Evolutionary conservation across 2,888 invertebrate genomes (phyloP).

Genomic region (Parascotia fuliginaria): DNA sequence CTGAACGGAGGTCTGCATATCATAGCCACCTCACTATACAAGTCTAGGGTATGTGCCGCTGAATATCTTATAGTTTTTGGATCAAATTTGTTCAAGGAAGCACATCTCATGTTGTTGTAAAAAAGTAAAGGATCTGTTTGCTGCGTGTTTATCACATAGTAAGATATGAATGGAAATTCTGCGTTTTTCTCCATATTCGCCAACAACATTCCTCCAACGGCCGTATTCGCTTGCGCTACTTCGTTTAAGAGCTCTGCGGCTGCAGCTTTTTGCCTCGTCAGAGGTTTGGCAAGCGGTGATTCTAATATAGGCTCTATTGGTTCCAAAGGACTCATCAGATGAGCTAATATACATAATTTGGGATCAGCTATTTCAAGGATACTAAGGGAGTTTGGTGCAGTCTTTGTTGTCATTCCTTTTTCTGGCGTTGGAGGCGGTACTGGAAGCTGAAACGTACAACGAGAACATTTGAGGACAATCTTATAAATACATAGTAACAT

Average conservation of each 20-base stretch:
- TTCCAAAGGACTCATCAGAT: conserved; percentile 95
- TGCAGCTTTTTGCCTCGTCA: conserved; percentile 91
- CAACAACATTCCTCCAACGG: conserved; percentile 93
- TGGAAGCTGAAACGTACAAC: conserved; percentile 77
- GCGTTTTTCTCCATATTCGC: conserved; percentile 96
- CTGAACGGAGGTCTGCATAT: conserved; percentile 95
- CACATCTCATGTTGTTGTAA: conserved; percentile 93
- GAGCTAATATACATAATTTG: conserved; percentile 94
- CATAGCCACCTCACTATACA: conserved; percentile 96
- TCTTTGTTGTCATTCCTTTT: conserved; percentile 85
- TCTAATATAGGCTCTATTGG: conserved; percentile 94
- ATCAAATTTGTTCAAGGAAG: conserved; percentile 94
- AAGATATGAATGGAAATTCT: conserved; percentile 96
- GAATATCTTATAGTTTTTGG: conserved; percentile 92
- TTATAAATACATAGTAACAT: no score
- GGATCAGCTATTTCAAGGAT: conserved; percentile 95
- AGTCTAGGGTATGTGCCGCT: conserved; percentile 94
- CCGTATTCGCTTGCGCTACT: conserved; percentile 90
- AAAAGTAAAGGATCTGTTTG: conserved; percentile 94
- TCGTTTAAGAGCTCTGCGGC: conserved; percentile 92
- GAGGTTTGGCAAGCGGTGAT: conserved; percentile 92
- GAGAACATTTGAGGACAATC: background rate
- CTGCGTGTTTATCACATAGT: conserved; percentile 95
- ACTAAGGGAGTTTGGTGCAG: conserved; percentile 88
- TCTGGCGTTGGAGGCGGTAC: conserved; percentile 88